A percentile compares a stretch with the other conserved stretches of the same genome.
Evolutionary conservation across 2,113 vertebrate genomes (phyloP).

Genomic region (Fregetta grallaria): DNA sequence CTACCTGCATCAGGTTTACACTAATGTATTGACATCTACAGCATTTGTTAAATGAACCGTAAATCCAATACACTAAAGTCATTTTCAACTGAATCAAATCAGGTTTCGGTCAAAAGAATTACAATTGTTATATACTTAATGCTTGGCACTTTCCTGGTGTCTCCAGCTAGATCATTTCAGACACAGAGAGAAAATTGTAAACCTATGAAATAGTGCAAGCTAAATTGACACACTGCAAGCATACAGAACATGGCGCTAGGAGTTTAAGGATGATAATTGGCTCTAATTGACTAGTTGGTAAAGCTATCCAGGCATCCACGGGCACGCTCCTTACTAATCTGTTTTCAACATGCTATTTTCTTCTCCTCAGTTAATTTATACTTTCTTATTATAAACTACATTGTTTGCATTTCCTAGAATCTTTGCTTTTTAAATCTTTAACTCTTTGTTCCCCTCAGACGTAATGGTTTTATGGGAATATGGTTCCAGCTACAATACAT

Average conservation of each 20-base stretch:
- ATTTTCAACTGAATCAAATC: constrained; percentile 74
- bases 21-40: constrained; percentile 71
- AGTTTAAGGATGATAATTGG: constrained; percentile 37
- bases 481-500: not conserved
- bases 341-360: constrained; percentile 21
- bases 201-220: constrained; percentile 9
- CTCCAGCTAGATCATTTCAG: constrained; percentile 56
- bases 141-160: constrained; percentile 31
- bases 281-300: constrained; percentile 52
- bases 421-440: not conserved
- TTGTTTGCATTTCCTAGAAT: not conserved
- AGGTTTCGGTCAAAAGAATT: constrained; percentile 70
- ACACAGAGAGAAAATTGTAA: constrained; percentile 48
- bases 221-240: constrained; percentile 31
- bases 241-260: constrained; percentile 15
- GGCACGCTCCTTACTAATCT: constrained; percentile 30
- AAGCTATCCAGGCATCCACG: constrained; percentile 24
- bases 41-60: constrained; percentile 71
- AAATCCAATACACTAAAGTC: constrained; percentile 70
- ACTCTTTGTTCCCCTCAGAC: not conserved
- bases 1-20: constrained; percentile 69
- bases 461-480: not conserved
- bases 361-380: constrained; percentile 28
- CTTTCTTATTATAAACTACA: not conserved
- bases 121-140: constrained; percentile 58